Evolutionary conservation across 2,113 vertebrate species (phyloP), one percentile per base, ranked within the genome.

Genomic region (Cephalopterus ornatus): DNA sequence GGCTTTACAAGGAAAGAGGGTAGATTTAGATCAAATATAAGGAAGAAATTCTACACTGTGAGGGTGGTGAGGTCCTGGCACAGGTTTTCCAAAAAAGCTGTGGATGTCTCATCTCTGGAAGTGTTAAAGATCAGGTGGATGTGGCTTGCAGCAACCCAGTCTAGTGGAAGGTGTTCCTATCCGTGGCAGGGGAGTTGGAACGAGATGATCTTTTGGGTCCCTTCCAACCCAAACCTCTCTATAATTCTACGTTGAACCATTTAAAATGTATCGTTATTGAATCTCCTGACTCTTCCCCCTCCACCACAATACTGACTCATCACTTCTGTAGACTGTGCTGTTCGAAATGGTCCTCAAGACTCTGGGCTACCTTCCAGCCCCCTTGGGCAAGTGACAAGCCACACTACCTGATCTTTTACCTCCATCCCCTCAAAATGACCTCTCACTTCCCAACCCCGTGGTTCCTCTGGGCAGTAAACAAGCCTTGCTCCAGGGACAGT

Each of bases 11-110:
- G 8, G 28, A 75, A 41, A 75, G 53, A 22, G 15, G n/a, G 2
- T 17, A 30, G 9, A 41, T 27, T 63, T 14, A 41, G n/a, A 14
- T 32, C 9, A 7, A 16, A 53, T 27, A 18, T 1, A 47, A 32
- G 28, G 9, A 15, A 32, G 6, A 53, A 83, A 68, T 41, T 32
- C n/a, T 41, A 32, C 55, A 8, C 17, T 5, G 4, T 22, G 24
- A 1, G 20, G 5, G 0, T n/a, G 39, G 5, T 0, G 1, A 82
- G 16, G 9, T 9, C 21, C 35, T 27, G 30, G 55, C 32, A 42
- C 21, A 70, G 46, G 12, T 0, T 46, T 19, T 3, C 23, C 61
- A 46, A n/a, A 18, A n/a, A 2, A 47, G n/a, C 17, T 83, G 55
- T 55, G 55, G 63, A 21, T 62, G 35, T 3, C 22, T 35, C 49